These are phyloP conservation scores for Cotesia glomerata DNA, from an alignment of 1,140 invertebrate species.

Conservation along the genomic window DNA sequence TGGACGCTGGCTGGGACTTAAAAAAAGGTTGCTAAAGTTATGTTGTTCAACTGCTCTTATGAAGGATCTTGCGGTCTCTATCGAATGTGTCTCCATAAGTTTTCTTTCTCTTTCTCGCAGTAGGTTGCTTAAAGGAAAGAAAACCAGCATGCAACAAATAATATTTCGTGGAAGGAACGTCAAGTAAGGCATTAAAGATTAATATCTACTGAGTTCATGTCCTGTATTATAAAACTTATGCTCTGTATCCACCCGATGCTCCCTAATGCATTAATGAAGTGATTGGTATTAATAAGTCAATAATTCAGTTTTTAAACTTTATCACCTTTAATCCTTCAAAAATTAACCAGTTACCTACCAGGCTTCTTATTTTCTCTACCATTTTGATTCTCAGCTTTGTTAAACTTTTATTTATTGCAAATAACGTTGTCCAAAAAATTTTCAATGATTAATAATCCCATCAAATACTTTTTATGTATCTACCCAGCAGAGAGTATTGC, in stretches of 20 bases:
- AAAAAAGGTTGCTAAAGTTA: conserved; percentile 47
- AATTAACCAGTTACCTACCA: conserved; percentile 9
- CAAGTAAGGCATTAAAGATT: conserved; percentile 10
- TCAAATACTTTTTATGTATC: not conserved
- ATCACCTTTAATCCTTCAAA: conserved; percentile 21
- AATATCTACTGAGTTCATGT: conserved; percentile 28
- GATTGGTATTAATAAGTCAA: conserved; percentile 55
- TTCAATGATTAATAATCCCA: not conserved
- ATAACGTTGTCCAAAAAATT: too few relatives aligned
- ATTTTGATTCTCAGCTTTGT: conserved; percentile 4
- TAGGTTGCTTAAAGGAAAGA: not conserved
- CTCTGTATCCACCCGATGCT: conserved; percentile 20
- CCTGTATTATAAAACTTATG: not conserved
- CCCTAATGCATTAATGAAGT: conserved; percentile 57
- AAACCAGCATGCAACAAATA: conserved; percentile 16
- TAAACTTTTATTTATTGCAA: not conserved
- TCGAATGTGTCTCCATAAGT: conserved; percentile 40
- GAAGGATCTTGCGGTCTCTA: conserved; percentile 57
- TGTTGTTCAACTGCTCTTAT: conserved; percentile 54
- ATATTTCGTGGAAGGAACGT: conserved; percentile 21
- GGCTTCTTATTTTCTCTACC: not conserved
- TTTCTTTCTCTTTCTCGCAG: not conserved
- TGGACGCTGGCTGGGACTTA: not conserved
- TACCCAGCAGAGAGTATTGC: not conserved
- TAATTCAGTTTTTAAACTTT: conserved; percentile 35